These are phyloP conservation scores for Brachionus koreanus DNA, from an alignment of 1,140 invertebrate species.

Conservation along the genomic window DNA sequence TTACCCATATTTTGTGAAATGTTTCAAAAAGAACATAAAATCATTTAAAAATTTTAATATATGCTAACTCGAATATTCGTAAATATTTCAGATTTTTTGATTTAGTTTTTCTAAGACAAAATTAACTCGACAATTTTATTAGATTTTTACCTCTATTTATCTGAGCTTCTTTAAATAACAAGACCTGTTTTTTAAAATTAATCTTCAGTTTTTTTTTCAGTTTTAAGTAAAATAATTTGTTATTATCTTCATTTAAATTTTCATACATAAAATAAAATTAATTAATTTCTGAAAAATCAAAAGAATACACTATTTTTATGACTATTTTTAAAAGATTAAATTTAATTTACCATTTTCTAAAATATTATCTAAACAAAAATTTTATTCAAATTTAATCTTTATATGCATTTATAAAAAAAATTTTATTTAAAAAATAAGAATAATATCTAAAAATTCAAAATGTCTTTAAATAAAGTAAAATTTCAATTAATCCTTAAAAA, in stretches of 20 bases:
- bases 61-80: neutral
- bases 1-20: slow-evolving; percentile 40
- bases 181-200: neutral
- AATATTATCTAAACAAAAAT: too few relatives aligned
- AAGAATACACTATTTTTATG: too few relatives aligned
- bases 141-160: neutral
- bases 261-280: too few relatives aligned
- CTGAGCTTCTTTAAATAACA: neutral
- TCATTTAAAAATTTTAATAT: neutral
- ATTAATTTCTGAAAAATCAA: too few relatives aligned
- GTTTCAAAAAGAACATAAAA: neutral
- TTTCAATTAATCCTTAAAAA: neutral
- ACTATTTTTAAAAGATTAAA: too few relatives aligned
- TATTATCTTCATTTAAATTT: too few relatives aligned
- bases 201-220: too few relatives aligned
- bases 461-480: neutral
- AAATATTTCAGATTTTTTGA: neutral
- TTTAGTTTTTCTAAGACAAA: neutral
- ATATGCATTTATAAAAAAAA: neutral
- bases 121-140: neutral
- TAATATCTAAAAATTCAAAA: neutral
- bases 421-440: neutral
- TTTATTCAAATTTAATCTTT: too few relatives aligned
- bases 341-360: too few relatives aligned
- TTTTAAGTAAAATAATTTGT: too few relatives aligned